Conservation (phyloP, 2,113 vertebrate species). For the Rhea pennata region DNA sequence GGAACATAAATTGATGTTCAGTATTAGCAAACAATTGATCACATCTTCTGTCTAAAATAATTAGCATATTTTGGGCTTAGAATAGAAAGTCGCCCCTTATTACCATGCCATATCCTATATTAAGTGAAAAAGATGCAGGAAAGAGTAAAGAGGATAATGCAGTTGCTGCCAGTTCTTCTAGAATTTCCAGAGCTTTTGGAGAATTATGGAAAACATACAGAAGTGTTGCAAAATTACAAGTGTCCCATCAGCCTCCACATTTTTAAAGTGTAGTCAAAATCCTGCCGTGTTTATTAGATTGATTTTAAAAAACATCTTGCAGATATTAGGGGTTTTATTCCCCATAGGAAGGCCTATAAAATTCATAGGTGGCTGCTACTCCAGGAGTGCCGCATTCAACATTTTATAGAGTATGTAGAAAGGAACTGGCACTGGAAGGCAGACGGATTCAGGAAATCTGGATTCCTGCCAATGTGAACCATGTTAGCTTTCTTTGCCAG, state of each 20-base stretch:
- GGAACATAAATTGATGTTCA: neutral
- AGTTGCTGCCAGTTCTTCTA: neutral
- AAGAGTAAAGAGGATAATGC: neutral
- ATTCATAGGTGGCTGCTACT: neutral
- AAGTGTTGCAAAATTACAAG: neutral
- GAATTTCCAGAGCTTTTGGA: conserved; percentile 17
- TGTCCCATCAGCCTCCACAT: neutral
- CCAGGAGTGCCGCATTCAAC: neutral
- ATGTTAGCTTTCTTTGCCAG: neutral
- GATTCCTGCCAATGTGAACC: neutral
- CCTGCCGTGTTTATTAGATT: neutral
- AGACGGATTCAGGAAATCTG: conserved; percentile 9
- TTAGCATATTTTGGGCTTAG: neutral
- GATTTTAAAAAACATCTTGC: neutral
- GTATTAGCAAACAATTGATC: neutral
- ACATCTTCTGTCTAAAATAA: neutral
- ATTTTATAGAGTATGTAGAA: neutral
- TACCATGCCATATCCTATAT: neutral
- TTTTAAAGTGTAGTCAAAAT: neutral
- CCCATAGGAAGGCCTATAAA: neutral
- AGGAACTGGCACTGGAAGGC: neutral
- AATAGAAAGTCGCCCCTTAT: neutral
- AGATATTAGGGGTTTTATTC: neutral
- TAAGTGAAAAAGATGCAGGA: neutral
- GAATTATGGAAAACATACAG: neutral